Percentiles rank a stretch among this genome's conserved stretches.
Evolutionary conservation across 2,888 invertebrate species (phyloP).

Genomic region (Gastrophysa polygoni): DNA sequence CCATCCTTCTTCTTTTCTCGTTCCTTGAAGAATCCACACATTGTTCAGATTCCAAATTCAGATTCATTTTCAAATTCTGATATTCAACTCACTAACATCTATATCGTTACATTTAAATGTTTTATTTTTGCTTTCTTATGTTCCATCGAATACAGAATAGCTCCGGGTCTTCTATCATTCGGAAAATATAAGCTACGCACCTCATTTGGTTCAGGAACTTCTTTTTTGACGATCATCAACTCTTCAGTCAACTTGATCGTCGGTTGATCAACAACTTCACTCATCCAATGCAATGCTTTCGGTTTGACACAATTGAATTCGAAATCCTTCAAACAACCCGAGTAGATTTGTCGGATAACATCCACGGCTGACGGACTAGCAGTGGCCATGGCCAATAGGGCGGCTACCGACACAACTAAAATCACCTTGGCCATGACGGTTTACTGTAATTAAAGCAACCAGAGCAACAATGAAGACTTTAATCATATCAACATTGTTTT

Average conservation of each 20-base stretch:
- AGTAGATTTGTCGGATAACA: slow-evolving; percentile 69
- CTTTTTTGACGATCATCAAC: slow-evolving; percentile 72
- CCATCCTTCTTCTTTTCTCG: no score
- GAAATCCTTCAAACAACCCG: slow-evolving; percentile 71
- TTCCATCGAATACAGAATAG: no score
- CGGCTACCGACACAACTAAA: slow-evolving; percentile 37
- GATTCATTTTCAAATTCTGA: no score
- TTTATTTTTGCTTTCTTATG: no score
- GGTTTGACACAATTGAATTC: slow-evolving; percentile 78
- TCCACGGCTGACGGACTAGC: slow-evolving; percentile 64
- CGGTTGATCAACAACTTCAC: slow-evolving; percentile 68
- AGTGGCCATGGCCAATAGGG: slow-evolving; percentile 34
- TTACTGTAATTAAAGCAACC: slow-evolving; percentile 24
- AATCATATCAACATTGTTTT: slow-evolving; percentile 43
- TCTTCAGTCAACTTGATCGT: slow-evolving; percentile 79
- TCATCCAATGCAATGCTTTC: slow-evolving; percentile 77
- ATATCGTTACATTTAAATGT: no score
- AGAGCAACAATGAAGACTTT: slow-evolving; percentile 29
- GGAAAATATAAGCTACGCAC: slow-evolving; percentile 17
- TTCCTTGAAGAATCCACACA: no score
- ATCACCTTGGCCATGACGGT: slow-evolving; percentile 42
- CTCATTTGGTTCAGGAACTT: slow-evolving; percentile 50
- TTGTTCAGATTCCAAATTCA: no score
- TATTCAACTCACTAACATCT: no score
- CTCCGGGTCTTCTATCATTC: no score